Evolutionary conservation across 64 coral and sea anemone genomes (phyloP).

Genomic region (Trachythela sp.): DNA sequence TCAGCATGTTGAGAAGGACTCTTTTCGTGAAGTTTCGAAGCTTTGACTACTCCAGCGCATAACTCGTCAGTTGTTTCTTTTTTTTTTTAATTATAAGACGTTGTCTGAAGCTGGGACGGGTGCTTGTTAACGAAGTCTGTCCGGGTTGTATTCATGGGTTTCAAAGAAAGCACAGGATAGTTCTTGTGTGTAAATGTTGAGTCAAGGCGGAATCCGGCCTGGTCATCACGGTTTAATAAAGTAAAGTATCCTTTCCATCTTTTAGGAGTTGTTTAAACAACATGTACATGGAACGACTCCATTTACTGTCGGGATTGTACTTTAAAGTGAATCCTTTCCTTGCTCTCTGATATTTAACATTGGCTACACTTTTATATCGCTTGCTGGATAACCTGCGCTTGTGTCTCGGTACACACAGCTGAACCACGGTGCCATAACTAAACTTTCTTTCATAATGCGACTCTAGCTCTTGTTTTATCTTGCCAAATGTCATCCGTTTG

Average conservation of each 20-base stretch:
- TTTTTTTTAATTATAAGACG: neutral
- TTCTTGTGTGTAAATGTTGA: conserved; percentile 1
- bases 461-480: conserved; percentile 28
- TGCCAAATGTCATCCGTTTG: conserved; percentile 25
- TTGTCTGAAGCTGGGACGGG: neutral
- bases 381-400: conserved; percentile 28
- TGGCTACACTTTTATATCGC: conserved; percentile 31
- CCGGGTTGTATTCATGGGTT: neutral
- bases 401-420: conserved; percentile 29
- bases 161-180: neutral
- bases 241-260: neutral
- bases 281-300: conserved; percentile 9
- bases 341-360: neutral
- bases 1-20: conserved; percentile 44
- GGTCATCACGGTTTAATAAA: neutral
- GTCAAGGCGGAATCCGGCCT: neutral
- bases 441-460: conserved; percentile 5
- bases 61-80: neutral
- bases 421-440: conserved; percentile 25
- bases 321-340: conserved; percentile 42
- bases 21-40: neutral
- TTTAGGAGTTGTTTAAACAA: neutral
- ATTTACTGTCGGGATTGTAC: neutral
- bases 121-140: neutral
- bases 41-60: neutral